Percentiles rank a stretch among this genome's conserved stretches.
Evolutionary conservation across 1,140 invertebrate species (phyloP).

Genomic region (Antheraea pernyi): DNA sequence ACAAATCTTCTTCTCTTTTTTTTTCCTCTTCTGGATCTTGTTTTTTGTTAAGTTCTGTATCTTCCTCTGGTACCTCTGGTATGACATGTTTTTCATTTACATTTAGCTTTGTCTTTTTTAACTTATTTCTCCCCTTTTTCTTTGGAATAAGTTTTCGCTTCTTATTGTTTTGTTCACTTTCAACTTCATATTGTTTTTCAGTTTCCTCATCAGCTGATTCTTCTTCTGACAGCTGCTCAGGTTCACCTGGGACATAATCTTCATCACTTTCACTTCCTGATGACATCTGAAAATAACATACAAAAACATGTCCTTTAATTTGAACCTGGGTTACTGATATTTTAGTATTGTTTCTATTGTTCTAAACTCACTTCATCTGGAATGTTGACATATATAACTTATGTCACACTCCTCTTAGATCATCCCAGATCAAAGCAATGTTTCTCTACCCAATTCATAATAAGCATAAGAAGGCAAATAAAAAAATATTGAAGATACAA

Average conservation of each 20-base stretch:
- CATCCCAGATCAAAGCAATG: neutral
- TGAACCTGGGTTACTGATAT: neutral
- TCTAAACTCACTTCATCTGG: neutral
- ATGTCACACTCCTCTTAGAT: neutral
- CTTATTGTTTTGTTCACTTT: conserved; percentile 53
- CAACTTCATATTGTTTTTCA: conserved; percentile 65
- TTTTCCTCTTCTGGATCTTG: conserved; percentile 82
- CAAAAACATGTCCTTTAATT: neutral
- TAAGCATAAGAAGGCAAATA: neutral
- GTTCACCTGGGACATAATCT: conserved; percentile 71
- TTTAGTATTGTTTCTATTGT: neutral
- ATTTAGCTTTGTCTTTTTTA: conserved; percentile 43
- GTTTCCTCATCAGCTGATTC: conserved; percentile 72
- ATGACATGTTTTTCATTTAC: conserved; percentile 31
- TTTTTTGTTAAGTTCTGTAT: conserved; percentile 35
- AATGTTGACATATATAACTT: too few relatives aligned
- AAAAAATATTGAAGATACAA: neutral
- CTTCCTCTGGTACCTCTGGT: conserved; percentile 34
- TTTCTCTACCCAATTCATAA: neutral
- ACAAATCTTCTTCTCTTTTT: conserved; percentile 84
- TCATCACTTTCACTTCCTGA: conserved; percentile 77
- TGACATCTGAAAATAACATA: conserved; percentile 64
- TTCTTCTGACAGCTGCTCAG: conserved; percentile 68
- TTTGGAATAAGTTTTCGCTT: conserved; percentile 51
- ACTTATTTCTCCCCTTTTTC: conserved; percentile 52